phyloP scores from a whole-genome alignment of 2,888 invertebrate genomes.

The Atethmia centrago region DNA sequence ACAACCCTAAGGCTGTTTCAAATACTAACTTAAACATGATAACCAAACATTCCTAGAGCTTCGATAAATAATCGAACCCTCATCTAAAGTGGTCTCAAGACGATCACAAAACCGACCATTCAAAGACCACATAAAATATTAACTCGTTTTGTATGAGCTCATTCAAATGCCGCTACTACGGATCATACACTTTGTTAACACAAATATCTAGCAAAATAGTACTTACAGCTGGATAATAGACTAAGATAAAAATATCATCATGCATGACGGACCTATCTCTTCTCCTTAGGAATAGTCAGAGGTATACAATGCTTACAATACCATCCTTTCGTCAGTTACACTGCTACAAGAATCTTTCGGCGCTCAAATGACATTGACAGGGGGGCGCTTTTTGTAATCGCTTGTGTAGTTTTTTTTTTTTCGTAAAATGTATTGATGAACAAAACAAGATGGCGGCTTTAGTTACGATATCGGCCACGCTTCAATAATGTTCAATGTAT shows the following conservation, averaged over 20 bases:
- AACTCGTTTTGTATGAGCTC: slow-evolving; percentile 70
- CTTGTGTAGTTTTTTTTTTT: not conserved
- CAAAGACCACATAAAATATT: slow-evolving; percentile 75
- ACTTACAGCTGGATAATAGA: not conserved
- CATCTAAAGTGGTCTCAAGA: slow-evolving; percentile 73
- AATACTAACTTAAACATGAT: slow-evolving; percentile 5
- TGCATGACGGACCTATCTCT: too few relatives aligned
- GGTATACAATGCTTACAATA: too few relatives aligned
- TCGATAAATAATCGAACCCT: slow-evolving; percentile 71
- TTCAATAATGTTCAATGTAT: not conserved
- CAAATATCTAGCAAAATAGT: not conserved
- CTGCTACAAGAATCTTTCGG: not conserved
- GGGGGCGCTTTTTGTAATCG: not conserved
- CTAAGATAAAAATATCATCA: too few relatives aligned
- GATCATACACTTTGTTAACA: slow-evolving; percentile 3
- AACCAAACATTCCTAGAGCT: slow-evolving; percentile 38
- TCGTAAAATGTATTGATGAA: not conserved
- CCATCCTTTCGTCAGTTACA: not conserved
- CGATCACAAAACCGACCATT: slow-evolving; percentile 71
- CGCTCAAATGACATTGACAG: not conserved
- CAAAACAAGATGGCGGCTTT: not conserved
- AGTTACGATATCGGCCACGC: not conserved
- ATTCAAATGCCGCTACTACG: slow-evolving; percentile 58
- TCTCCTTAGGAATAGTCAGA: too few relatives aligned
- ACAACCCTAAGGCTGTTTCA: not conserved